These are phyloP conservation scores for Polietes domitor DNA, from an alignment of 2,888 invertebrate species.

Conservation along the genomic window DNA sequence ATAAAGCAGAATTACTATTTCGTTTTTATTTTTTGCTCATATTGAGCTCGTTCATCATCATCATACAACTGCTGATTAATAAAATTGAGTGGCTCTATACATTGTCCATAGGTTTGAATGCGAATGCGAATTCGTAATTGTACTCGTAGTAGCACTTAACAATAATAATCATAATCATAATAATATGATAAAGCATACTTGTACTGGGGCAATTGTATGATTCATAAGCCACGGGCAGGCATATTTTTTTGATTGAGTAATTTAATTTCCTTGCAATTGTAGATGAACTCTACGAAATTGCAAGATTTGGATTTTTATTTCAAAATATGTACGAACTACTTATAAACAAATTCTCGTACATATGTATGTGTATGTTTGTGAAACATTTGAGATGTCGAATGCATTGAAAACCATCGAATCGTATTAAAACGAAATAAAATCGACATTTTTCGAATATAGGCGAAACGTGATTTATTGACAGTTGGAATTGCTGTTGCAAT, in stretches of 20 bases:
- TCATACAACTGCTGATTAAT: neutral
- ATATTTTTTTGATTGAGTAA: neutral
- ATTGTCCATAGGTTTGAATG: neutral
- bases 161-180: neutral
- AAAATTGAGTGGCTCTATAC: neutral
- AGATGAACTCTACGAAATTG: neutral
- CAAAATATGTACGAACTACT: too few species aligned
- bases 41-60: neutral
- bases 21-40: too few species aligned
- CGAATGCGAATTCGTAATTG: neutral
- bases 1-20: neutral
- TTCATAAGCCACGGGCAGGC: slow-evolving; percentile 38
- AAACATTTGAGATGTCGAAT: neutral
- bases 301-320: neutral
- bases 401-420: neutral
- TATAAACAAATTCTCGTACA: neutral
- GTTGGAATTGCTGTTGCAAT: slow-evolving; percentile 34
- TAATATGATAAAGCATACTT: neutral
- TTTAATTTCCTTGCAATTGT: neutral
- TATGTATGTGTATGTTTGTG: neutral
- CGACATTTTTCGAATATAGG: neutral
- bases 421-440: neutral
- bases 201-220: slow-evolving; percentile 15
- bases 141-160: neutral
- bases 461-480: slow-evolving; percentile 57